A percentile compares a stretch with the other conserved stretches of the same genome.
These are phyloP conservation scores for Leptoteleia sp. DNA, from an alignment of 1,140 invertebrate genomes.

Conservation along the genomic window DNA sequence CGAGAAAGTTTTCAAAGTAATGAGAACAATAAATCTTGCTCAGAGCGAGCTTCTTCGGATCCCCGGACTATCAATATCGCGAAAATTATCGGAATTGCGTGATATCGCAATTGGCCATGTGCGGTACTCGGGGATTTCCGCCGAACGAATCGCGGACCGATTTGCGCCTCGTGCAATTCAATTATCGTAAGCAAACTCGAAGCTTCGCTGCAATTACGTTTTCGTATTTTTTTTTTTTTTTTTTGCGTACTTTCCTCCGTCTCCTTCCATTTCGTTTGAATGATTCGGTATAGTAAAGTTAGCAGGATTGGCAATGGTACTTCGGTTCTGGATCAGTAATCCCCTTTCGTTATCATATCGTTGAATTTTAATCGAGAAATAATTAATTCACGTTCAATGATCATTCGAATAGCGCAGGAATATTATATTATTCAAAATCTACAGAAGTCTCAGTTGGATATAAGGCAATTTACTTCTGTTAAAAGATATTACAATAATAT, in stretches of 20 bases:
- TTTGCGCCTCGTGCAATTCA: slow-evolving; percentile 14
- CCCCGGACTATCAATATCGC: slow-evolving; percentile 28
- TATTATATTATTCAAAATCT: no score
- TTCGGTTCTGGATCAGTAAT: neutral
- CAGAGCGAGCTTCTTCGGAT: slow-evolving; percentile 13
- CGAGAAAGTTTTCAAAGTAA: slow-evolving; percentile 53
- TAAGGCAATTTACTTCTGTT: no score
- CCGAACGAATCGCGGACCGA: neutral
- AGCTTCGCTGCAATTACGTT: neutral
- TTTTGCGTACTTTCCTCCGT: no score
- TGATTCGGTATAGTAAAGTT: slow-evolving; percentile 9
- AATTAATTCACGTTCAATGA: no score
- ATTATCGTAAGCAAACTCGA: slow-evolving; percentile 16
- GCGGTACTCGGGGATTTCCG: slow-evolving; percentile 9
- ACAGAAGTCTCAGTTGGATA: no score
- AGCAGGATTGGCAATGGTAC: neutral
- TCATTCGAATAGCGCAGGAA: no score
- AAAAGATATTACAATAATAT: no score
- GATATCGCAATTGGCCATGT: slow-evolving; percentile 9
- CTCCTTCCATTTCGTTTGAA: no score
- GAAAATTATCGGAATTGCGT: slow-evolving; percentile 34
- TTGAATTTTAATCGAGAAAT: neutral
- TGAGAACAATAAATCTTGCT: slow-evolving; percentile 57
- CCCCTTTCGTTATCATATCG: slow-evolving; percentile 1
- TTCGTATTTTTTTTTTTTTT: slow-evolving; percentile 6